phyloP scores from a whole-genome alignment of 23 tunicate species.

The Halocynthia aurantium region DNA sequence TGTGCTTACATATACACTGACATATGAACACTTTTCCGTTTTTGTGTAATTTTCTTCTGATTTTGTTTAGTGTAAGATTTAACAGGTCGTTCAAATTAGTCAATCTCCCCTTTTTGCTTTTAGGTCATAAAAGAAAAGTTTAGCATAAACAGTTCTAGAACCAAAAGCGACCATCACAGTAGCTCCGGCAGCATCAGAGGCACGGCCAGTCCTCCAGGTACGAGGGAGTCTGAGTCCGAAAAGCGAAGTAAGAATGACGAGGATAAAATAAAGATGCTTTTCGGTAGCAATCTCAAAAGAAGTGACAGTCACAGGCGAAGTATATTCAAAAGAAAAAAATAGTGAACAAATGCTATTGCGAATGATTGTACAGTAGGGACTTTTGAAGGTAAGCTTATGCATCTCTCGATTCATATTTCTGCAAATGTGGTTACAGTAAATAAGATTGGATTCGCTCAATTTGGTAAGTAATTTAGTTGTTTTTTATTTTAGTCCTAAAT shows the following conservation, averaged over 20 bases:
- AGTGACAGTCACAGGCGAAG: constrained; percentile 46
- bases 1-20: too few relatives aligned
- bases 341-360: not conserved
- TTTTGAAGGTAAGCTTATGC: too few relatives aligned
- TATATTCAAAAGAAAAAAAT: constrained; percentile 35
- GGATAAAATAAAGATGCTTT: constrained; percentile 62
- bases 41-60: too few relatives aligned
- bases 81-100: too few relatives aligned
- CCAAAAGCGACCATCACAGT: not conserved
- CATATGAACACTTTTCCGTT: too few relatives aligned
- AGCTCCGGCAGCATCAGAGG: not conserved
- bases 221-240: constrained; percentile 19
- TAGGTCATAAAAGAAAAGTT: constrained; percentile 76
- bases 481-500: too few relatives aligned
- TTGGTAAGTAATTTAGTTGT: too few relatives aligned
- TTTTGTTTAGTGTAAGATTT: too few relatives aligned
- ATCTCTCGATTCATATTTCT: too few relatives aligned
- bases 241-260: constrained; percentile 31
- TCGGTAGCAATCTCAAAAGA: constrained; percentile 56
- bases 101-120: not conserved
- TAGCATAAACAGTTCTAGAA: constrained; percentile 28
- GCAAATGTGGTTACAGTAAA: too few relatives aligned
- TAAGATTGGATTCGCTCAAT: too few relatives aligned
- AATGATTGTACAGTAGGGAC: too few relatives aligned
- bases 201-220: constrained; percentile 2